Percentiles rank a stretch among this genome's conserved stretches.
Conservation (phyloP, 2,113 vertebrate genomes). For the Phylloscopus whistleri region DNA sequence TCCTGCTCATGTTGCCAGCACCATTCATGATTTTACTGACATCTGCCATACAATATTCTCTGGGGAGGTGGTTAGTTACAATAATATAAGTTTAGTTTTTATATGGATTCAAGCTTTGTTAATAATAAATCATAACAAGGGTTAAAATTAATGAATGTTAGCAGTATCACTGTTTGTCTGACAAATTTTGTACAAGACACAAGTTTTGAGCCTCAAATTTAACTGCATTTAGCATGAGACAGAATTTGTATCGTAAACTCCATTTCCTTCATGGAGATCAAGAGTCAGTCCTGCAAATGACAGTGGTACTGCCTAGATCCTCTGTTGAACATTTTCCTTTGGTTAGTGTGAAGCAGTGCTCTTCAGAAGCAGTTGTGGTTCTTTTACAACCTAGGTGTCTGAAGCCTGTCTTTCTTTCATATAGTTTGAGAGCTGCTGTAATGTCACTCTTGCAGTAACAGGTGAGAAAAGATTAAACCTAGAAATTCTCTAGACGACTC, state of each 20-base stretch:
- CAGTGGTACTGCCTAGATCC: neutral
- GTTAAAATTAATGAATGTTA: neutral
- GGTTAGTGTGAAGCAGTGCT: neutral
- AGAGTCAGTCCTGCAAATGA: neutral
- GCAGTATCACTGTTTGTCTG: neutral
- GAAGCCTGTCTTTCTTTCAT: neutral
- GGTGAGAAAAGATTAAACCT: conserved; percentile 12
- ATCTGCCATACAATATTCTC: neutral
- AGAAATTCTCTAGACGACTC: neutral
- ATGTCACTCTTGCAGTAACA: neutral
- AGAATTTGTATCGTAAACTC: neutral
- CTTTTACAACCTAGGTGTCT: neutral
- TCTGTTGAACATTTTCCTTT: neutral
- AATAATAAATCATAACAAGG: neutral
- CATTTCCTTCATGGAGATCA: neutral
- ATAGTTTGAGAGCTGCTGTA: neutral
- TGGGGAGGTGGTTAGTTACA: neutral
- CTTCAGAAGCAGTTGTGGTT: neutral
- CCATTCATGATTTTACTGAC: neutral
- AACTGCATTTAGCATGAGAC: neutral
- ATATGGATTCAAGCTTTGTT: neutral
- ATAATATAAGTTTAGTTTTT: neutral
- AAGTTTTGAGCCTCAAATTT: neutral
- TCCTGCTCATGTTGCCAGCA: neutral
- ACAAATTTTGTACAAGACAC: neutral